Evolutionary conservation across 2,888 invertebrate genomes (phyloP).

Genomic region (Heliconius aoede): DNA sequence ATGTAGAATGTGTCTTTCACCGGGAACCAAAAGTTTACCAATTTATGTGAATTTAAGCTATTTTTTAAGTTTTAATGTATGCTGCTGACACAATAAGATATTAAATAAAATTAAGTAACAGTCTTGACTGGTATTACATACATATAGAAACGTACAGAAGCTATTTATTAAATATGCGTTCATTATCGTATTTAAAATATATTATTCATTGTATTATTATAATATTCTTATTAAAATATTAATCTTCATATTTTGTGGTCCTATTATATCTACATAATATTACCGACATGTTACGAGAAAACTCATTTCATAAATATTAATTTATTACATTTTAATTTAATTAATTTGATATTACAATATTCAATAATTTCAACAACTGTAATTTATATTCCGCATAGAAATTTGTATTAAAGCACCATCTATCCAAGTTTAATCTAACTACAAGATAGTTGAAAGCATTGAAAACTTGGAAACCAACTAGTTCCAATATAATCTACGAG

Average conservation of each 20-base stretch:
- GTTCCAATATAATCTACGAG: neutral
- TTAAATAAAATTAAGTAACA: neutral
- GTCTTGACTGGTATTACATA: neutral
- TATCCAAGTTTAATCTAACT: neutral
- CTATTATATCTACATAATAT: neutral
- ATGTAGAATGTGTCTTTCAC: no score
- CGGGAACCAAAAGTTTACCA: no score
- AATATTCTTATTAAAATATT: no score
- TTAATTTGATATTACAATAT: neutral
- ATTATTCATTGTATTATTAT: no score
- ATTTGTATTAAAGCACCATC: constrained; percentile 4
- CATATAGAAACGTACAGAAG: neutral
- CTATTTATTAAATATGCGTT: no score
- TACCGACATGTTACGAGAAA: neutral
- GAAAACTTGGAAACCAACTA: neutral
- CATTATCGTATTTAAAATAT: no score
- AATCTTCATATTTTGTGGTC: neutral
- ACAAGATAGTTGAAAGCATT: neutral
- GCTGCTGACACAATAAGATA: neutral
- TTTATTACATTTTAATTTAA: neutral
- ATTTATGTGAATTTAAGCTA: no score
- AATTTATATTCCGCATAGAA: no score
- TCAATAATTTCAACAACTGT: no score
- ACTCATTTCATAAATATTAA: neutral
- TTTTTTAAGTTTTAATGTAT: neutral